Conservation (phyloP, 2,113 vertebrate species). For the Oceanites oceanicus region DNA sequence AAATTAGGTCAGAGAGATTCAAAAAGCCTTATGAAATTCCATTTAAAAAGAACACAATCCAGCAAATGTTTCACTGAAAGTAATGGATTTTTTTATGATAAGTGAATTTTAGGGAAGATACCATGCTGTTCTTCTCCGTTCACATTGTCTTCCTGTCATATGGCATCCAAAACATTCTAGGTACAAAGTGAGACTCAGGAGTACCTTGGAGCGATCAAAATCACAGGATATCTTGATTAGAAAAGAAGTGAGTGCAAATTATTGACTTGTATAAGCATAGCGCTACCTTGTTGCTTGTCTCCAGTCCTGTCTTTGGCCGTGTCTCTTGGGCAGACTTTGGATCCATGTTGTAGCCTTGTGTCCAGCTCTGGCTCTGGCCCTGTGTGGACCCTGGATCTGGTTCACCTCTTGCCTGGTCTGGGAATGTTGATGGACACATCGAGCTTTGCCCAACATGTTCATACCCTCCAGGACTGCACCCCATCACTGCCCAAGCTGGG, state of each 20-base stretch:
- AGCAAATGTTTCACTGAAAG: background rate
- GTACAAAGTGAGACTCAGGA: background rate
- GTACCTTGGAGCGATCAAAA: background rate
- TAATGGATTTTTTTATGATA: background rate
- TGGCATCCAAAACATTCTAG: background rate
- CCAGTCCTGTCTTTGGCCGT: background rate
- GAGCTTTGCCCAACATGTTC: background rate
- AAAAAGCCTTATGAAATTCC: background rate
- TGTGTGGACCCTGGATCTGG: background rate
- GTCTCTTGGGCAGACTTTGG: background rate
- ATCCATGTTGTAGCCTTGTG: background rate
- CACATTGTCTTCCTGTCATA: background rate
- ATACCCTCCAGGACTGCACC: background rate
- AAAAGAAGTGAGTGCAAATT: background rate
- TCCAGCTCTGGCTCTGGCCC: background rate
- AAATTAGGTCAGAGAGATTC: background rate
- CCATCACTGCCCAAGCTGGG: background rate
- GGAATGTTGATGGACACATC: background rate
- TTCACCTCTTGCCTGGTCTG: background rate
- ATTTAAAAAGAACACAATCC: background rate
- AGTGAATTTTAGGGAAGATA: background rate
- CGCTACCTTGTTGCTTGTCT: rapidly evolving
- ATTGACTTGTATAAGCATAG: background rate
- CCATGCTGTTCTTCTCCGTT: background rate
- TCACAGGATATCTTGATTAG: background rate